Evolutionary conservation across 2,113 vertebrate species (phyloP), one percentile per base, ranked within the genome.

Genomic region (Hemichromis elongatus): DNA sequence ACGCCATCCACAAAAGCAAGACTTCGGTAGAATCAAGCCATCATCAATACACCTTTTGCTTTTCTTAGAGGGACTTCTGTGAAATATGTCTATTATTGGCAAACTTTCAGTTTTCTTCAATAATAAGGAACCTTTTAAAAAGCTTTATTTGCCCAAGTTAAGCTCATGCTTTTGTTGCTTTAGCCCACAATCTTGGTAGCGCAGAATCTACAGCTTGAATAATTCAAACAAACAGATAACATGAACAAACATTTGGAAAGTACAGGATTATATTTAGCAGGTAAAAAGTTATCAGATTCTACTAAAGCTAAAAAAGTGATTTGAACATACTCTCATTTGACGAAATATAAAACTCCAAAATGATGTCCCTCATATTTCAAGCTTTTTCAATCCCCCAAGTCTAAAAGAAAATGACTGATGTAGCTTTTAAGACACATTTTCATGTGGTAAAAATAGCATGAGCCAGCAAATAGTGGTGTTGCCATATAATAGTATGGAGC

Each of bases 401-500:
- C n/a, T n/a, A n/a, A n/a, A n/a, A n/a, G n/a, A n/a, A n/a, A n/a
- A n/a, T 10, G 28, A 35, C 33, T 7, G 84, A 30, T 13, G 45
- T 37, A 18, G 4, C n/a, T 75, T 79, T 66, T 42, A 78, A 83
- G 4, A 26, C 16, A 61, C 18, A 6, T 78, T 10, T 21, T 4
- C 26, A 26, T 47, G 33, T 10, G 4, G 45, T 59, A 30, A 78
- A 86, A 80, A 63, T 73, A 59, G 24, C 37, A 12, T 19, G 24
- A 59, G 42, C 61, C 57, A 54, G 80, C 7, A 88, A 61, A 79
- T 55, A 35, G 68, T 59, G 52, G 24, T 68, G 47, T 66, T 42
- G 63, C 88, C 12, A 66, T 68, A 81, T 70, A 84, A 50, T 54
- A 79, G 26, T 47, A 61, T 79, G 83, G 84, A 78, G 88, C 87